Evolutionary conservation across 2,888 invertebrate genomes (phyloP), one percentile per base, ranked within the genome.

Genomic region (Philopedon plagiatum): DNA sequence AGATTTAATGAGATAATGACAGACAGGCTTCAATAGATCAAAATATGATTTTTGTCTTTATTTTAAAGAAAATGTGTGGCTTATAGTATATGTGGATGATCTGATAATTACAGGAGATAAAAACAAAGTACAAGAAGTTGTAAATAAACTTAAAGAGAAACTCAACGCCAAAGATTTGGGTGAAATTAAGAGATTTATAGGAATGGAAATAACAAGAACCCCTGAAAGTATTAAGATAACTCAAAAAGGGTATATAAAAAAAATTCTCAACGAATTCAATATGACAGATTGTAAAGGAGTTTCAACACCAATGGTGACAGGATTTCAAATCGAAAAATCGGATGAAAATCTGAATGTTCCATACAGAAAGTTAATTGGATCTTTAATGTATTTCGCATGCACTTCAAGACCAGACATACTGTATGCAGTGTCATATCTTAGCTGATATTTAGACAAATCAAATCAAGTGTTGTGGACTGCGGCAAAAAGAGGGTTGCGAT

Each of bases 361-460:
- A 51, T 76, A 68, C 67, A 21, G 75, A 41, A 41, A 68, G 49
- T 46, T 76, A 21, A 73, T 74, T 9, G 72, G 73, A 23, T 54
- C 69, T 15, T 37, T 75, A 26, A 74, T 76, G 76, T 76, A 73
- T 61, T 26, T 73, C 5, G 34, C 72, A 8, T 56, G 54, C n/a
- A 68, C 64, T 5, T 60, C 46, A 13, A 70, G 75, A 64, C 75
- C 75, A 15, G 76, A 77, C 62, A 71, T 76, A 9, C 62, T 71
- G 19, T 77, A 62, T 54, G 19, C 71, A 34, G 68, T 73, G n/a
- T 75, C 76, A 11, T 75, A 74, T 76, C 41, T 74, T 39, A 67
- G 73, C 49, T 51, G 66, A 46, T 67, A 37, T 21, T 73, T 44
- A 26, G 44, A 74, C 71, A 62, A 51, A 60, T 73, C 72, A 49